phyloP scores from a whole-genome alignment of 2,797 vertebrate genomes.

The Pachyuromys duprasi region DNA sequence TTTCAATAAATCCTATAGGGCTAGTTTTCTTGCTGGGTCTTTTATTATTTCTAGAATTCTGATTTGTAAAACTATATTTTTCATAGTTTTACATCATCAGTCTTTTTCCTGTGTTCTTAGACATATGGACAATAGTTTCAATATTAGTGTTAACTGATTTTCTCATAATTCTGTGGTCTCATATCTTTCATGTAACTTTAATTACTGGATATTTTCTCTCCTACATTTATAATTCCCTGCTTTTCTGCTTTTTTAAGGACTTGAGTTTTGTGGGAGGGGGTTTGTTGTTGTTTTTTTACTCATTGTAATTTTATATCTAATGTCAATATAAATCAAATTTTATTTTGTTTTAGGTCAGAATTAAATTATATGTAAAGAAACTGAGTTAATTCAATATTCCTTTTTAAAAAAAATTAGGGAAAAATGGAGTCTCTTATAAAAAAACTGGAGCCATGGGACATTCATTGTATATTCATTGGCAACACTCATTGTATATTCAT shows the following conservation, averaged over 20 bases:
- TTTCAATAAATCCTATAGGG: not conserved
- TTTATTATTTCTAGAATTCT: not conserved
- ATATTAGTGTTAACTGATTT: not conserved
- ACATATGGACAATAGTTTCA: not conserved
- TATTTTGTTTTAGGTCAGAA: not conserved
- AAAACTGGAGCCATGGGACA: not conserved
- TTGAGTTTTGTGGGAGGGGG: too few species aligned
- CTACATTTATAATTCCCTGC: not conserved
- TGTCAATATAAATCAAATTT: not conserved
- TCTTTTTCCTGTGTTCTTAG: not conserved
- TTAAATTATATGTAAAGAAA: not conserved
- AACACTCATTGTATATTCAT: too few species aligned
- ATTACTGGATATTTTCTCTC: not conserved
- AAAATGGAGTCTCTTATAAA: not conserved
- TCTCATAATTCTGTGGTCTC: not conserved
- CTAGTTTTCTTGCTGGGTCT: not conserved
- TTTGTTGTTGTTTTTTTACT: not conserved
- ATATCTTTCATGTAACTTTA: not conserved
- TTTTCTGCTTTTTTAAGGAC: not conserved
- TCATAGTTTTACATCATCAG: not conserved
- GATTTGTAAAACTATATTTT: not conserved
- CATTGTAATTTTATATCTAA: not conserved
- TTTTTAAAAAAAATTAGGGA: not conserved
- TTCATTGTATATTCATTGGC: too few species aligned
- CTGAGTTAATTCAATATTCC: not conserved